Evolutionary conservation across 2,113 vertebrate genomes (phyloP), one percentile per base, ranked within the genome.

Genomic region (Piaya cayana): DNA sequence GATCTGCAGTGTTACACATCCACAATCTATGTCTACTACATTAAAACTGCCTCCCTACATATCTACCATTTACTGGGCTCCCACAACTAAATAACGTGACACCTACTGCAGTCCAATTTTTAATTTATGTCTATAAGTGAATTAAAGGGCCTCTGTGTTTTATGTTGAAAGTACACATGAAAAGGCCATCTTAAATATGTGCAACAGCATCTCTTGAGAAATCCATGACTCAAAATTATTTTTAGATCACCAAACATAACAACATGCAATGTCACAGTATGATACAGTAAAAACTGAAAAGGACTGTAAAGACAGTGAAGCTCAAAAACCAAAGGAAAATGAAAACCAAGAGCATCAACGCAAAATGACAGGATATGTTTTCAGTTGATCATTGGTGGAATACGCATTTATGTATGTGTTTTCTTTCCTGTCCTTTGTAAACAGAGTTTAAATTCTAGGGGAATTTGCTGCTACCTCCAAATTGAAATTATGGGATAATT

Each of bases 221-320:
- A 96, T 94, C 81, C 83, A 64, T 94, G 88, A 96, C 74, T 90
- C 87, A 90, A 96, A 93, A 93, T 86, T 96, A 96, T 95, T 97
- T 95, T 97, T 96, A 94, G 88, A 95, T 74, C 62, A 77, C 47
- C 67, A 84, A 95, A 94, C 71, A 92, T 63, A 95, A 89, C 79
- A 94, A 90, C 5, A 2, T 94, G 92, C 90, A 86, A 87, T 93
- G 93, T 88, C 89, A 96, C 59, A 95, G 88, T 81, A 90, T 79
- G 83, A 96, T 90, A 96, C 84, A 96, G 93, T 87, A 64, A 89
- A 91, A 92, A 53, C 11, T 16, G 11, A 74, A 70, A 55, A 75
- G 47, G 90, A 36, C 27, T 65, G 42, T 34, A 55, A 63, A 80
- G 64, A 60, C 74, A 84, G 22, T 0, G 13, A 56, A 72, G 82